Evolutionary conservation across 2,888 invertebrate genomes (phyloP).

Genomic region (Tipula lateralis): DNA sequence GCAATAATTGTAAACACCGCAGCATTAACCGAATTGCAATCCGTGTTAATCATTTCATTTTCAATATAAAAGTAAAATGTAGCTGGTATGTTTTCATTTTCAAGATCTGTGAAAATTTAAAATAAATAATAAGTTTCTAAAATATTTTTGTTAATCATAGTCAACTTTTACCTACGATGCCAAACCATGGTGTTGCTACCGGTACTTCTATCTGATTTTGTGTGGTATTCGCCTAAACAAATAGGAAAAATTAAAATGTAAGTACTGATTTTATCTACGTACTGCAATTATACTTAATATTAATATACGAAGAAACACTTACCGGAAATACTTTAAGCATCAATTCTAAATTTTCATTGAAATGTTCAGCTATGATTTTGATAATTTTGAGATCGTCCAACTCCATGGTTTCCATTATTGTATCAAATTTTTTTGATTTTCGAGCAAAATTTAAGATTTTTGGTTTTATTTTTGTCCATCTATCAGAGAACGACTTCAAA

Average conservation of each 20-base stretch:
- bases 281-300: not conserved
- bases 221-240: not conserved
- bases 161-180: not conserved
- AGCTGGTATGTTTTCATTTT: not conserved
- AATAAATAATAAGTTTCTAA: not conserved
- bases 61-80: not conserved
- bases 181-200: not conserved
- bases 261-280: too few species aligned
- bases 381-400: not conserved
- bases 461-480: not conserved
- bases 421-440: not conserved
- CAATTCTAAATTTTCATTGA: not conserved
- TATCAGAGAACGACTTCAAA: too few species aligned
- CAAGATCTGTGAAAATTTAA: not conserved
- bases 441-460: not conserved
- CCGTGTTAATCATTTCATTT: not conserved
- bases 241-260: not conserved
- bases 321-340: not conserved
- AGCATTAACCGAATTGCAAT: not conserved
- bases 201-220: too few species aligned
- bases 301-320: not conserved
- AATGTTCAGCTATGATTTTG: not conserved
- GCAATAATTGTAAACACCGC: not conserved
- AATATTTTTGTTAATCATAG: not conserved
- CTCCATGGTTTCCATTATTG: too few species aligned